Evolutionary conservation across 2,888 invertebrate species (phyloP), one percentile per base, ranked within the genome.

Genomic region (Ormyrus rosae): DNA sequence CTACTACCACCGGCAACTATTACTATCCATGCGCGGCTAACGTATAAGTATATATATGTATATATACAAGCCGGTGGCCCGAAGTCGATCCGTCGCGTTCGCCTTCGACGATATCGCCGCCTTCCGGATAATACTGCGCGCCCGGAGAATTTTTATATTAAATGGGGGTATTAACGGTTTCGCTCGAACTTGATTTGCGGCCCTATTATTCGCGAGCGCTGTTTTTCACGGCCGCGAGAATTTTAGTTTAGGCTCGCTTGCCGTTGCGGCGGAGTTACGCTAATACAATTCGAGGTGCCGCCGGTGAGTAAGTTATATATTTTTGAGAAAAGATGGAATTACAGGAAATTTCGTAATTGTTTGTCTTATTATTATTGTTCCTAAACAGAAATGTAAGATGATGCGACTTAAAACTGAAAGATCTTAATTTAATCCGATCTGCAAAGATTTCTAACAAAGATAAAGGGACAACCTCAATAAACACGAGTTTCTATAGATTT

Each of bases 1-100:
- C 86, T 84, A 85, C 86, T 79, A 58, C 70, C 58, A 53, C 58
- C n/a, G 10, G 8, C 51, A 45, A 60, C 50, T 63, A 64, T 70
- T 56, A 60, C 76, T 50, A 70, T 63, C 60, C 34, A 11, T 46
- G 11, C 34, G 50, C n/a, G 56, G 69, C 56, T 48, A 48, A 7
- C 58, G 2, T 34, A 34, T 34, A 34, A 4, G 4, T 34, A 34
- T 34, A 34, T 34, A 34, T 34, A 34, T 34, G 0, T 34, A 34
- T 34, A 34, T 34, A 34, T 4, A 34, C 2, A 34, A 2, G 34
- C 34, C 34, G 4, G 34, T 34, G 34, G 34, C 34, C 34, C 34
- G 34, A n/a, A 13, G 60, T 6, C 7, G 56, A 56, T 51, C 70
- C 65, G 61, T 61, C 69, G 76, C 50, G 50, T 34, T 8, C 53